Evolutionary conservation across 2,888 invertebrate genomes (phyloP).

Genomic region (Bimastos eiseni): DNA sequence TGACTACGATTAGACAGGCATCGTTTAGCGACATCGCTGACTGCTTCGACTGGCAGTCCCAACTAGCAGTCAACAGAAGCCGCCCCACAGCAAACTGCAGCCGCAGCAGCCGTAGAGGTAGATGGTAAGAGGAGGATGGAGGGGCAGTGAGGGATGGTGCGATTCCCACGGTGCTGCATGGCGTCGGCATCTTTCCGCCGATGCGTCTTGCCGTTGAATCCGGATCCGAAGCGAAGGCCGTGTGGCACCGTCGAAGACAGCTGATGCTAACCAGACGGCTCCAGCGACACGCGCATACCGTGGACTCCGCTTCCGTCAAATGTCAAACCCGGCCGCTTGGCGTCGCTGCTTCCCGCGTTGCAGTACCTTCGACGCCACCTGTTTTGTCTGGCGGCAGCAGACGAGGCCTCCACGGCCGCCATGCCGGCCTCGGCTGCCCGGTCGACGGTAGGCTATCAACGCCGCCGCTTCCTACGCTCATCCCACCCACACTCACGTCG

Average conservation of each 20-base stretch:
- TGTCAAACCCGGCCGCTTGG: conserved; percentile 21
- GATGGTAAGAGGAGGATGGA: not conserved
- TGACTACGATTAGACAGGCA: not conserved
- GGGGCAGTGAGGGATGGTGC: not conserved
- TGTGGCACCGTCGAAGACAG: conserved; percentile 9
- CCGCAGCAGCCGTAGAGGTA: not conserved
- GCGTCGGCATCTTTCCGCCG: conserved; percentile 17
- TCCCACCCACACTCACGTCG: not conserved
- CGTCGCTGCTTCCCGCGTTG: conserved; percentile 5
- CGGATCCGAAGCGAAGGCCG: not conserved
- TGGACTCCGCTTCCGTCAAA: conserved; percentile 21
- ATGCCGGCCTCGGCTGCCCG: not conserved
- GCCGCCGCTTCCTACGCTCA: conserved; percentile 7
- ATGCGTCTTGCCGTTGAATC: not conserved
- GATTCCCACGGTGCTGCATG: conserved; percentile 19
- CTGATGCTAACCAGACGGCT: conserved; percentile 24
- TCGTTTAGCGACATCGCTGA: conserved; percentile 6
- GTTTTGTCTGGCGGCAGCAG: conserved; percentile 16
- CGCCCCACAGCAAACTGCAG: not conserved
- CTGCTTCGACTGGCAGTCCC: not conserved
- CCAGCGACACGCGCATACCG: conserved; percentile 16
- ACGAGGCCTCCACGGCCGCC: not conserved
- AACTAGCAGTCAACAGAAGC: not conserved
- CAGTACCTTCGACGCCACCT: conserved; percentile 23
- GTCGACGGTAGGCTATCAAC: not conserved